Evolutionary conservation across 1,140 invertebrate genomes (phyloP).

Genomic region (Rhopalosiphum padi): DNA sequence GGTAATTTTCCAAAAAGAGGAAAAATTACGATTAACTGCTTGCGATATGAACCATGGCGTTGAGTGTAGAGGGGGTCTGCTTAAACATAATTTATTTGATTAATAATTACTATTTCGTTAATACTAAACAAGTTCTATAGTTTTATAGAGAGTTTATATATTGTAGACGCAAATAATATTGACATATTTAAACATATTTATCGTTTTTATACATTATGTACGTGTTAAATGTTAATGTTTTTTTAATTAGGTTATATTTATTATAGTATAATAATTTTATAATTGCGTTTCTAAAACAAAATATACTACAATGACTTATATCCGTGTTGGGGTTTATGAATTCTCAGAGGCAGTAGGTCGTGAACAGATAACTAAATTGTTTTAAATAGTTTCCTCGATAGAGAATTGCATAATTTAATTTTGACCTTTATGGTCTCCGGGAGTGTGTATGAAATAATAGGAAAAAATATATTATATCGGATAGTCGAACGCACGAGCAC

Average conservation of each 20-base stretch:
- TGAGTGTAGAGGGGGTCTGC: neutral
- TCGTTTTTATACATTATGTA: neutral
- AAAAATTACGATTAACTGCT: neutral
- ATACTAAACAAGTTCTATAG: neutral
- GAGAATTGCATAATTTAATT: conserved; percentile 40
- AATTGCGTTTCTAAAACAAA: neutral
- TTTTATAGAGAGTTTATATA: neutral
- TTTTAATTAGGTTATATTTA: neutral
- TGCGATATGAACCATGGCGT: neutral
- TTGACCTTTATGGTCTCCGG: conserved; percentile 38
- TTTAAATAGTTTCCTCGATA: neutral
- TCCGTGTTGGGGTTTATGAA: neutral
- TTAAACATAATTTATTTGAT: neutral
- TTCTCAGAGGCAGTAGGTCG: conserved; percentile 10
- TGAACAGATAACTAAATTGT: neutral
- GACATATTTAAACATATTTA: neutral
- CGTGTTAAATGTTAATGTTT: neutral
- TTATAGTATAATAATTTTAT: neutral
- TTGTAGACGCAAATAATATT: neutral
- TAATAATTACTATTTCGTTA: neutral
- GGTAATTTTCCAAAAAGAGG: neutral
- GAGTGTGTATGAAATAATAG: conserved; percentile 22
- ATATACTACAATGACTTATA: neutral
- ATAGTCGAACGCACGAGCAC: conserved; percentile 20
- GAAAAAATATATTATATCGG: conserved; percentile 16